These are phyloP conservation scores for Pipistrellus pygmaeus DNA, from an alignment of 2,797 vertebrate species.

Conservation along the genomic window DNA sequence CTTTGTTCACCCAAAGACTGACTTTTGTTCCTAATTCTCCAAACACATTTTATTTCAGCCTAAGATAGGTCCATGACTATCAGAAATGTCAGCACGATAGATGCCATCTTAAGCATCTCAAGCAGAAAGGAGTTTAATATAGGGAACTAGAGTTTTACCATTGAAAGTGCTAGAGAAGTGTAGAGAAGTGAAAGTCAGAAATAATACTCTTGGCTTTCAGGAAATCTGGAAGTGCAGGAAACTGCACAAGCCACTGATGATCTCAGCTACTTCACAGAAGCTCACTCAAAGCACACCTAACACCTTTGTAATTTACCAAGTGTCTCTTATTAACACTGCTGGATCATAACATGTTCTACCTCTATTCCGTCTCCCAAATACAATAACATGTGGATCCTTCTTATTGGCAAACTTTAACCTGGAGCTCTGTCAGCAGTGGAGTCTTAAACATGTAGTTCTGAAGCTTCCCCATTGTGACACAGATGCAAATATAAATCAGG, in stretches of 20 bases:
- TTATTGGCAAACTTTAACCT: constrained; percentile 1
- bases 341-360: not conserved
- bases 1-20: not conserved
- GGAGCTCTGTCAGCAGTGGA: not conserved
- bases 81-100: not conserved
- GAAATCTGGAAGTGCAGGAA: not conserved
- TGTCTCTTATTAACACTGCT: not conserved
- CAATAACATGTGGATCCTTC: not conserved
- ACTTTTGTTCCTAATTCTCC: not conserved
- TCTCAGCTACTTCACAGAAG: not conserved
- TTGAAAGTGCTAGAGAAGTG: not conserved
- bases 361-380: constrained; percentile 12
- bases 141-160: not conserved
- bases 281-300: not conserved
- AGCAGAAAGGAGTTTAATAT: not conserved
- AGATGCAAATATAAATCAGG: not conserved
- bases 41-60: not conserved
- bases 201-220: not conserved
- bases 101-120: not conserved
- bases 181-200: constrained; percentile 21
- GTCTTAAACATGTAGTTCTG: not conserved
- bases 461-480: not conserved
- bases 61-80: constrained; percentile 10
- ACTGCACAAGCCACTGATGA: not conserved
- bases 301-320: not conserved